Evolutionary conservation across 2,113 vertebrate genomes (phyloP).

Genomic region (Catharus fuscescens): DNA sequence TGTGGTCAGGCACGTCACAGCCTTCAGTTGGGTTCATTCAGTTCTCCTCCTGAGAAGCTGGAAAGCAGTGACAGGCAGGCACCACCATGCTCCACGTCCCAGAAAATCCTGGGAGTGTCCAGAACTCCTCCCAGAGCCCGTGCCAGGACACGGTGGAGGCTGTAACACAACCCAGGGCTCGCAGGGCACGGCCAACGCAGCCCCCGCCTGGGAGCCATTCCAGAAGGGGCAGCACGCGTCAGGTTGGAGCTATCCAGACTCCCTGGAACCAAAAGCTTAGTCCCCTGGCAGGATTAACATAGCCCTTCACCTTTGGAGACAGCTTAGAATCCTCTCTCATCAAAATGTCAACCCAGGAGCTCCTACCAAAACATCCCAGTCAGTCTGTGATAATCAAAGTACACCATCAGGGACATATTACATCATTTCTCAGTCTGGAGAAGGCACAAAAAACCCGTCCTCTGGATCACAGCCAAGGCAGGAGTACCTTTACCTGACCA

Average conservation of each 20-base stretch:
- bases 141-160: not conserved
- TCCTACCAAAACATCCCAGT: not conserved
- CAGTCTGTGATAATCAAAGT: not conserved
- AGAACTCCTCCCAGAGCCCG: not conserved
- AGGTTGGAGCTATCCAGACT: slow-evolving; percentile 25
- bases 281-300: not conserved
- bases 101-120: not conserved
- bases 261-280: slow-evolving; percentile 50
- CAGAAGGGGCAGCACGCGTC: not conserved
- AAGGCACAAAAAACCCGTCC: not conserved
- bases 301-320: not conserved
- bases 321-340: not conserved
- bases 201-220: not conserved
- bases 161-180: slow-evolving; percentile 16
- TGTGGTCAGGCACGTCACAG: not conserved
- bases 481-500: not conserved
- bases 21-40: not conserved
- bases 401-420: not conserved
- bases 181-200: not conserved
- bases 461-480: slow-evolving; percentile 2
- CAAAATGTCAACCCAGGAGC: slow-evolving; percentile 1
- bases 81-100: not conserved
- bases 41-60: not conserved
- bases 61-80: not conserved
- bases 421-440: slow-evolving; percentile 1